A percentile compares a stretch with the other conserved stretches of the same genome.
Conservation (phyloP, 2,113 vertebrate genomes). For the Psammodynastes pulverulentus region DNA sequence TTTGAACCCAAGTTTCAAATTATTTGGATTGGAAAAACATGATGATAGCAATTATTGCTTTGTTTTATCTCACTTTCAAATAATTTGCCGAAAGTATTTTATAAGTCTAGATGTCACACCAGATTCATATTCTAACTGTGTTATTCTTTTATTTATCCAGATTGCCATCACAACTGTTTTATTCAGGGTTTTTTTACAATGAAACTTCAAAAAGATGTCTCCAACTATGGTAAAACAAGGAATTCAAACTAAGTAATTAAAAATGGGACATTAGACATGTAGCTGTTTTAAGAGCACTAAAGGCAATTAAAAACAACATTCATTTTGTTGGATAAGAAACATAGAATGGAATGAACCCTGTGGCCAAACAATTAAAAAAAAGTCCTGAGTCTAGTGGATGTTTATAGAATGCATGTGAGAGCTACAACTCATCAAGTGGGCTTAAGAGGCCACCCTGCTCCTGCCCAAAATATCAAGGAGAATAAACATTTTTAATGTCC, state of each 20-base stretch:
- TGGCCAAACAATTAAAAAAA: constrained; percentile 7
- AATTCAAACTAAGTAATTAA: constrained; percentile 30
- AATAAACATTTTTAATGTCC: constrained; percentile 4
- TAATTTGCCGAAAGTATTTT: constrained; percentile 19
- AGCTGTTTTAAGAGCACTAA: constrained; percentile 49
- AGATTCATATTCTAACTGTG: constrained; percentile 1
- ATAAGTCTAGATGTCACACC: constrained; percentile 28
- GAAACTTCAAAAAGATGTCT: constrained; percentile 35
- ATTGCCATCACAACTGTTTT: constrained; percentile 50
- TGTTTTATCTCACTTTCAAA: background rate
- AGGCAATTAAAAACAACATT: constrained; percentile 39
- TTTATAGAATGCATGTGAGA: constrained; percentile 20
- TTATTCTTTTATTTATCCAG: constrained; percentile 16
- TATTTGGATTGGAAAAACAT: background rate
- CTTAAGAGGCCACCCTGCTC: constrained; percentile 28
- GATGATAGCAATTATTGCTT: background rate
- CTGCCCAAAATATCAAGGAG: constrained; percentile 16
- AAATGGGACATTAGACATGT: constrained; percentile 27
- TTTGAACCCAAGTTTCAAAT: background rate
- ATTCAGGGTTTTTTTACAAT: constrained; percentile 32
- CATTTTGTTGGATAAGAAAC: constrained; percentile 12
- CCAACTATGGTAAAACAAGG: constrained; percentile 46
- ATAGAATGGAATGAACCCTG: background rate
- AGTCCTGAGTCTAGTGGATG: constrained; percentile 23
- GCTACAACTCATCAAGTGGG: constrained; percentile 4